Conservation (phyloP, 2,797 vertebrate genomes). For the Paguma larvata region DNA sequence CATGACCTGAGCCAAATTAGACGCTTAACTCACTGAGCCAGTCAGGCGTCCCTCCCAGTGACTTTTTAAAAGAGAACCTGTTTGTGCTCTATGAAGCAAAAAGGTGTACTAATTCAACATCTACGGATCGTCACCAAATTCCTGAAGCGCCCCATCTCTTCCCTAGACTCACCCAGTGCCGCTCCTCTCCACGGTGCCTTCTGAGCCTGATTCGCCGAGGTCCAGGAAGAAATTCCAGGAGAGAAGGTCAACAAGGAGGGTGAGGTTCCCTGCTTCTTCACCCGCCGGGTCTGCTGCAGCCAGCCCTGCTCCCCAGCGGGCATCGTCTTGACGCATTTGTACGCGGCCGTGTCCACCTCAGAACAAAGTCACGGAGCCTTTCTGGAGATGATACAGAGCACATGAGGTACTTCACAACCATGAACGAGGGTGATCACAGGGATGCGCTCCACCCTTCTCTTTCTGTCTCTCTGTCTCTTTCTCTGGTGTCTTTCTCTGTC, state of each 20-base stretch:
- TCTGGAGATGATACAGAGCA: neutral
- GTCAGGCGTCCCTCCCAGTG: too few species aligned
- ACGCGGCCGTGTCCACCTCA: neutral
- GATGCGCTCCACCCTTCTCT: neutral
- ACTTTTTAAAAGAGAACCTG: neutral
- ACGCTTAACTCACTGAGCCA: too few species aligned
- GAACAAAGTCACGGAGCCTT: neutral
- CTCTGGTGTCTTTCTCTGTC: neutral
- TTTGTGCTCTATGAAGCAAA: neutral
- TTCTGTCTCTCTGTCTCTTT: neutral
- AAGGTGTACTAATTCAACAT: neutral
- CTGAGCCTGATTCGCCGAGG: neutral
- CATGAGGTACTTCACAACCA: neutral
- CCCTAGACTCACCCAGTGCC: neutral
- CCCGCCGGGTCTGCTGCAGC: neutral
- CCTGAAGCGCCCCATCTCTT: neutral
- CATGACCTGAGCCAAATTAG: too few species aligned
- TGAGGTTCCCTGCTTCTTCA: neutral
- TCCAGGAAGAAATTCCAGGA: neutral
- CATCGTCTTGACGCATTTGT: neutral
- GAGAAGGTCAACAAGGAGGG: neutral
- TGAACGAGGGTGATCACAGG: neutral
- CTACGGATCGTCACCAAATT: neutral
- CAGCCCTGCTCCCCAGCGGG: neutral
- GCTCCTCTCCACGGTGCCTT: neutral